Evolutionary conservation across 1,140 invertebrate species (phyloP), one percentile per base, ranked within the genome.

Genomic region (Triops cancriformis): DNA sequence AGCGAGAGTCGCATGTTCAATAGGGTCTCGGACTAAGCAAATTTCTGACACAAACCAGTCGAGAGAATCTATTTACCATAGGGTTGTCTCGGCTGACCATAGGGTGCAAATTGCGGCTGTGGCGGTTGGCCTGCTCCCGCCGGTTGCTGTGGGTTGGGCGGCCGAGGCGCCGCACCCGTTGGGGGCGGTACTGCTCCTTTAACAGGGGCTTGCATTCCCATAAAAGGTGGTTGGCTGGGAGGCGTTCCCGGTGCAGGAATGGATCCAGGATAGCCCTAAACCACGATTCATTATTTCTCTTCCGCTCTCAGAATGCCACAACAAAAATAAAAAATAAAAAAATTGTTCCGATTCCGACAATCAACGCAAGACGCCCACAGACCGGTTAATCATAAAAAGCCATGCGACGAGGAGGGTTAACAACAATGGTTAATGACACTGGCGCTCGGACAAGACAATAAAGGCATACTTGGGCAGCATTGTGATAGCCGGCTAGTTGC

Each of bases 41-140:
- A n/a, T n/a, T n/a, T n/a, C n/a, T n/a, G n/a, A n/a, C n/a, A n/a
- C n/a, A 37, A 7, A 37, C 2, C 31, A 7, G 2, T 37, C 31
- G 72, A 12, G 76, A 72, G 27, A 18, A 14, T 42, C 31, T 26
- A 75, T 64, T 23, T 74, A 75, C 43, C 72, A 45, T 75, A 72
- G 74, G 73, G 73, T 73, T 28, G 73, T 73, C n/a, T 72, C n/a
- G 27, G 78, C 43, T 42, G 75, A 76, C 27, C 72, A 74, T 43
- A 51, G 28, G n/a, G 79, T n/a, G 26, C 28, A 27, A 72, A 72
- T 73, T 73, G 74, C 23, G 79, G 28, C 72, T 74, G 74, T 27
- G 72, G 74, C 37, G 75, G 73, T 77, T 43, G 75, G 41, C 42
- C 31, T 74, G 73, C 75, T 78, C 75, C 77, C 23, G 80, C 75